Conservation (phyloP, 30 jellyfish, hydroid and myxozoan species). For the Cassiopea xamachana region DNA sequence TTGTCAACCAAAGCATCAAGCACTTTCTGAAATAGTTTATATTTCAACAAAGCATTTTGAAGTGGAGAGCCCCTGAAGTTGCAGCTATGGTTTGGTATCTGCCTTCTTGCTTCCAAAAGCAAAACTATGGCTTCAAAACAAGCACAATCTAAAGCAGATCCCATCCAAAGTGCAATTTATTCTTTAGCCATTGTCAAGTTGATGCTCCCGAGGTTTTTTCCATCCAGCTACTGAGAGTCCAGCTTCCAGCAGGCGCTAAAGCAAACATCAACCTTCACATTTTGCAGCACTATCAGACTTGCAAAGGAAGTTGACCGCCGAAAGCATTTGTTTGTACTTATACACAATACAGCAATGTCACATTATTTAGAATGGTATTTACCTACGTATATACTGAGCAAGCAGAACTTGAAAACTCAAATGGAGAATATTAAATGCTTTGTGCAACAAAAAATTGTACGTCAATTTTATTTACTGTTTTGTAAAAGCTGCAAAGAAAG, state of each 20-base stretch:
- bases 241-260: not conserved
- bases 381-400: not conserved
- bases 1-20: too few relatives aligned
- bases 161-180: too few relatives aligned
- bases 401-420: not conserved
- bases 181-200: too few relatives aligned
- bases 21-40: too few relatives aligned
- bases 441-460: not conserved
- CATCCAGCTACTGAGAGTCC: not conserved
- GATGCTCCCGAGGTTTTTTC: too few relatives aligned
- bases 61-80: too few relatives aligned
- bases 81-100: too few relatives aligned
- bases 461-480: not conserved
- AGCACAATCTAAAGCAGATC: too few relatives aligned
- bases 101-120: too few relatives aligned
- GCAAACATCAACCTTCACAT: not conserved
- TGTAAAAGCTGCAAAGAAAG: not conserved
- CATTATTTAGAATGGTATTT: not conserved
- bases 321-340: not conserved
- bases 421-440: not conserved
- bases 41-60: too few relatives aligned
- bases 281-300: not conserved
- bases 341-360: not conserved
- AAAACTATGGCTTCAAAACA: too few relatives aligned
- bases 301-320: slow-evolving; percentile 7